Conservation (phyloP, 1,140 invertebrate species). For the Drosophila pruinosa region DNA sequence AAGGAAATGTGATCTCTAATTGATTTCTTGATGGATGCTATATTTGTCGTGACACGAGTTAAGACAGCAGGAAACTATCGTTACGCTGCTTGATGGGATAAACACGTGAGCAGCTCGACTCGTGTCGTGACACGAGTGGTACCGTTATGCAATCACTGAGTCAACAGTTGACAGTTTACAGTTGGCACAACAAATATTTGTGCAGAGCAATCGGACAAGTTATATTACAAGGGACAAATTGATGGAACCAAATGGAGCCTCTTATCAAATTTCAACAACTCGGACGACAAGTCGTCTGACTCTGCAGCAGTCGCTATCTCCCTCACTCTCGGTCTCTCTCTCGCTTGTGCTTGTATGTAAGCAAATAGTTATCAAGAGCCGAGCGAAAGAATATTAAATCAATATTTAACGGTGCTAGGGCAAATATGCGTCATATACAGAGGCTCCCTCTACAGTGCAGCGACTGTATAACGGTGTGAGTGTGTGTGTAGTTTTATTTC, state of each 20-base stretch:
- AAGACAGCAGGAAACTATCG: too few species aligned
- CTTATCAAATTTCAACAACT: slow-evolving; percentile 36
- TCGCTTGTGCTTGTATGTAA: background rate
- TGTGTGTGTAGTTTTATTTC: slow-evolving; percentile 5
- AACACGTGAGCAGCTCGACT: too few species aligned
- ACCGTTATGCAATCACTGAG: background rate
- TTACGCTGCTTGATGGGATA: too few species aligned
- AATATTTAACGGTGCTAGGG: slow-evolving; percentile 70
- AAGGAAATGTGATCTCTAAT: too few species aligned
- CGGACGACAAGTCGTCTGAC: slow-evolving; percentile 65
- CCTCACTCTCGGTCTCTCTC: background rate
- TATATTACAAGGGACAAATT: slow-evolving; percentile 19
- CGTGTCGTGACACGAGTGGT: slow-evolving; percentile 12
- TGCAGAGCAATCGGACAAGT: slow-evolving; percentile 14
- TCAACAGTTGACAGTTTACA: slow-evolving; percentile 6
- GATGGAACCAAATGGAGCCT: slow-evolving; percentile 18
- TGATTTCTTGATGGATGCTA: too few species aligned
- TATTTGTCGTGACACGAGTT: too few species aligned
- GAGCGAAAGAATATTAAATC: slow-evolving; percentile 67
- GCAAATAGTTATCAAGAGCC: slow-evolving; percentile 33
- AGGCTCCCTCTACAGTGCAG: background rate
- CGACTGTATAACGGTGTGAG: background rate
- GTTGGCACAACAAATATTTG: slow-evolving; percentile 28
- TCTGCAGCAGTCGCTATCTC: background rate
- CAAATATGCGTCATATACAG: slow-evolving; percentile 63